Evolutionary conservation across 2,888 invertebrate species (phyloP), one percentile per base, ranked within the genome.

Genomic region (Drosophila falleni): DNA sequence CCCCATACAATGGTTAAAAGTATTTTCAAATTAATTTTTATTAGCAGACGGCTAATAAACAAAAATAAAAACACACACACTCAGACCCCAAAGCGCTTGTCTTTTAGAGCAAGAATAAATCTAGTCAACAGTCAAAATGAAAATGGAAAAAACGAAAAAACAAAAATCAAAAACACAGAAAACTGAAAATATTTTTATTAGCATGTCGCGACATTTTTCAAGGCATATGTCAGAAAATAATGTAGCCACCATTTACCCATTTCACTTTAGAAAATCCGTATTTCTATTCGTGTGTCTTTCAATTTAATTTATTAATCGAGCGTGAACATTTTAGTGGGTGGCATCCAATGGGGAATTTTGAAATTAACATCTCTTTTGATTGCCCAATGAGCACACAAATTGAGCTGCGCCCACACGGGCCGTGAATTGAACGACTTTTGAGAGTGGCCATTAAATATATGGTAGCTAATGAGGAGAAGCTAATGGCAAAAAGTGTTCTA

Each of bases 251-350:
- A 75, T 85, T 87, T 81, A 78, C 61, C 68, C 87, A 81, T 75
- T 89, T 89, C 78, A 81, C 70, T 71, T 80, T 49, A 39, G 54
- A 65, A n/a, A 44, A 39, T 54, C 31, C 15, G 37, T 59, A 51
- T 64, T 70, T 71, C 71, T 56, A 54, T 77, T 74, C 75, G 75
- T 82, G 85, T 87, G 82, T 81, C 87, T 84, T 90, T 83, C 71
- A 87, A 87, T 87, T 89, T 90, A 87, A 90, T 87, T 89, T 87
- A 87, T 90, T 90, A 90, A 89, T 90, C 90, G 89, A 85, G 89
- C 90, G 85, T 89, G 77, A 79, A 83, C 69, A 89, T 78, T 87
- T 80, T 87, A 65, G 88, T 85, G 88, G 86, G 89, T 72, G 82
- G 65, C 64, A 54, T 59, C 53, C 70, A 56, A 51, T 69, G 86